Conservation (phyloP, 2,888 invertebrate genomes). For the Monochamus alternatus region DNA sequence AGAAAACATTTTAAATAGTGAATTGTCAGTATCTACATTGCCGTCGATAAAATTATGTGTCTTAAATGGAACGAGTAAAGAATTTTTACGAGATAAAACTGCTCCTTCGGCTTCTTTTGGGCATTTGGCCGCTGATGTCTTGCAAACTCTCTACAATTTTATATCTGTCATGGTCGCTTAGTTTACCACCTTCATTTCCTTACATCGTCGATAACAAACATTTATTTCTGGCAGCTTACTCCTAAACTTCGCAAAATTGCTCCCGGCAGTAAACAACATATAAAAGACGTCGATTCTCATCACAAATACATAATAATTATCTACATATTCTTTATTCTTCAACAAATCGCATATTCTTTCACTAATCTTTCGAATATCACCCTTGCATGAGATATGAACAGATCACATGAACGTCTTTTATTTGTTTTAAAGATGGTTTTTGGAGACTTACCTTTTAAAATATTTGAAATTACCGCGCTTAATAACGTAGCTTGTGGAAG, state of each 20-base stretch:
- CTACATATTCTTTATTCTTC: not conserved
- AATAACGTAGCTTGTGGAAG: no score
- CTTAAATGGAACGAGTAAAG: conserved; percentile 62
- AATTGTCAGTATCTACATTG: conserved; percentile 68
- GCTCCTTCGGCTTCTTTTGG: conserved; percentile 50
- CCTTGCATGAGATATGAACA: no score
- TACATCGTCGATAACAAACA: conserved; percentile 50
- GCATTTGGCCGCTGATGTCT: conserved; percentile 64
- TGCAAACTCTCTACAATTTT: conserved; percentile 57
- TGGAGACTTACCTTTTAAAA: no score
- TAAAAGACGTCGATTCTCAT: no score
- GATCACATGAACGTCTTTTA: no score
- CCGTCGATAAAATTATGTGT: conserved; percentile 65
- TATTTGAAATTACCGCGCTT: no score
- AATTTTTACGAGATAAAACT: conserved; percentile 54
- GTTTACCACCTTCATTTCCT: conserved; percentile 67
- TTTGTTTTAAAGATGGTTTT: no score
- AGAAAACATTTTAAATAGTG: conserved; percentile 71
- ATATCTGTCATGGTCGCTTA: conserved; percentile 55
- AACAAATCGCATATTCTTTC: no score
- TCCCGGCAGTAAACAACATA: not conserved
- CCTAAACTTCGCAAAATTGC: conserved; percentile 16
- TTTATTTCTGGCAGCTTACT: conserved; percentile 46
- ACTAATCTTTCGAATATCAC: no score
- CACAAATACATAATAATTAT: conserved; percentile 2